phyloP scores from a whole-genome alignment of 2,113 vertebrate species.

The Perca flavescens region DNA sequence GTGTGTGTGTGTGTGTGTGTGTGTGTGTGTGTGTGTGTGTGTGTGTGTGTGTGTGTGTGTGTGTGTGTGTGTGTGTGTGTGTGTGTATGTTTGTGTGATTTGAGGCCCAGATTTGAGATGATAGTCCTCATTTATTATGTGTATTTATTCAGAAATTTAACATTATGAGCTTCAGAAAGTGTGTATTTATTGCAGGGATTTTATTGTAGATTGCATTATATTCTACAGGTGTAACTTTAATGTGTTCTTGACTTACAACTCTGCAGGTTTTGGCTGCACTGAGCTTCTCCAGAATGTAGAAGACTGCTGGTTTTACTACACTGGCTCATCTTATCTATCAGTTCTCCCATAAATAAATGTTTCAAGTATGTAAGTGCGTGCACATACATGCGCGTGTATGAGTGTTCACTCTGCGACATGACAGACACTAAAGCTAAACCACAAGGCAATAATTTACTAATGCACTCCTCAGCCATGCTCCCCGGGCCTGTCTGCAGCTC shows the following conservation, averaged over 20 bases:
- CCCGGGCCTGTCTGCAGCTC: constrained; percentile 85
- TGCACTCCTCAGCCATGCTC: constrained; percentile 87
- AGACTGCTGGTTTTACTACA: constrained; percentile 38
- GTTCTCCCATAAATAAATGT: constrained; percentile 47
- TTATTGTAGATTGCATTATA: constrained; percentile 17
- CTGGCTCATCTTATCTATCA: constrained; percentile 42
- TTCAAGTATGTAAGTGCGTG: constrained; percentile 40
- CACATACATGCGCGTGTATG: constrained; percentile 15
- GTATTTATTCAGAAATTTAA: constrained; percentile 14
- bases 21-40: constrained; percentile 36
- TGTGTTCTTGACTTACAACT: constrained; percentile 14
- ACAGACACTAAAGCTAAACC: constrained; percentile 77
- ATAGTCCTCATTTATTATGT: neutral
- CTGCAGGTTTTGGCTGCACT: neutral
- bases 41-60: constrained; percentile 39
- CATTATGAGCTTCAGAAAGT: neutral
- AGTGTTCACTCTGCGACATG: constrained; percentile 52
- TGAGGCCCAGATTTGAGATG: neutral
- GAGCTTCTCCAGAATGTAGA: constrained; percentile 27
- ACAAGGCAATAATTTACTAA: constrained; percentile 88
- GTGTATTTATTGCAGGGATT: constrained; percentile 19
- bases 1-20: constrained; percentile 41
- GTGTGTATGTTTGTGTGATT: constrained; percentile 29
- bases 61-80: constrained; percentile 37
- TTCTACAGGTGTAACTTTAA: constrained; percentile 43